Evolutionary conservation across 2,113 vertebrate genomes (phyloP).

Genomic region (Psammodynastes pulverulentus): DNA sequence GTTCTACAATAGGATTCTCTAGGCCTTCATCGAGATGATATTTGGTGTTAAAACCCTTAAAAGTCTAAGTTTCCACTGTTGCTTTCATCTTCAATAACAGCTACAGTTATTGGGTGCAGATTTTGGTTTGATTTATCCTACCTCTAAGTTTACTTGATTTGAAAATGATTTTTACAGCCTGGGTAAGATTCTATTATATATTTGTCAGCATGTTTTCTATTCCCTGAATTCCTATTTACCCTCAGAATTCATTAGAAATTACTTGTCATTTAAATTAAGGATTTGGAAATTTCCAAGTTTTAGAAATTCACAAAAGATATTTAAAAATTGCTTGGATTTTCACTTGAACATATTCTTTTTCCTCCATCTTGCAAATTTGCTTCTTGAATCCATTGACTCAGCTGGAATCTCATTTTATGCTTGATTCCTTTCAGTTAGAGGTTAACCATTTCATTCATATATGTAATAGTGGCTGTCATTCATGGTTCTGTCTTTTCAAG

Average conservation of each 20-base stretch:
- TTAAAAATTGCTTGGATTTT: background rate
- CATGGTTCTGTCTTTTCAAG: background rate
- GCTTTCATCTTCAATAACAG: no score
- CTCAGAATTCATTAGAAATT: background rate
- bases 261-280: background rate
- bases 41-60: no score
- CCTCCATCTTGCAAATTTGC: background rate
- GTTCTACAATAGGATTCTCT: no score
- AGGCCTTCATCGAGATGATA: no score
- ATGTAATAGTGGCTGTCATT: background rate
- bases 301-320: background rate
- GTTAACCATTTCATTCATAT: background rate
- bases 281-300: background rate
- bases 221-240: background rate
- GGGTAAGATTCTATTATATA: background rate
- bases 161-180: background rate
- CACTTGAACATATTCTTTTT: background rate
- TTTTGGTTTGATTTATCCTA: background rate
- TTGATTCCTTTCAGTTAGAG: background rate
- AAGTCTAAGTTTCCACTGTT: no score
- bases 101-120: no score
- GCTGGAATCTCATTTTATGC: background rate
- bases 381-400: background rate
- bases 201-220: background rate
- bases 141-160: background rate